Evolutionary conservation across 2,888 invertebrate species (phyloP), one percentile per base, ranked within the genome.

Genomic region (Oscheius onirici): DNA sequence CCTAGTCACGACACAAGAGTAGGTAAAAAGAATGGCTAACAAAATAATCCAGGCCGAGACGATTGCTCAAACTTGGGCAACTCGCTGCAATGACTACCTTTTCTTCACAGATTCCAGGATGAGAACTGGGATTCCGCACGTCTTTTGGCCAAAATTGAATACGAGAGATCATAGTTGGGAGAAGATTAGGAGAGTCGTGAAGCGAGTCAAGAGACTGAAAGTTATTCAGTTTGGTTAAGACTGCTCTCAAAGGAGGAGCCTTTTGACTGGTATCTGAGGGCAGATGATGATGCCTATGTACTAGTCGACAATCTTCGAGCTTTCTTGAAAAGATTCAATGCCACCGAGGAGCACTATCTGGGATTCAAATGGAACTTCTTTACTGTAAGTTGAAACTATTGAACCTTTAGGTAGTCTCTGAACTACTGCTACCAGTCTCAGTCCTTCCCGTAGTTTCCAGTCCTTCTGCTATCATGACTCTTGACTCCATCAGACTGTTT

Each of bases 191-290:
- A 60, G 77, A 44, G 74, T 82, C 57, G 79, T 84, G 68, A 71
- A 74, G 83, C 79, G 69, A 63, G 28, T 44, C 28, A 15, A 34
- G 41, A 28, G 15, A 58, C n/a, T 28, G 24, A 58, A 6, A 58
- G 52, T 28, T 10, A 10, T 8, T 17, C 34, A 44, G n/a, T 24
- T 10, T 13, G 20, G 15, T 24, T 24, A 8, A 71, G 52, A 55
- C 22, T 52, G 10, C 43, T 28, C 8, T 26, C 58, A 24, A 28
- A 54, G 3, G 13, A 17, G 34, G 22, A 66, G 34, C 20, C 28
- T 28, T 83, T 74, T 68, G 84, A 84, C 67, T 84, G 84, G 84
- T 83, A 82, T 66, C 73, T 83, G 15, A 69, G 84, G 49, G 84
- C 84, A 10, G 84, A 84, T 44, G 84, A 84, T 70, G 84, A 84